phyloP scores from a whole-genome alignment of 1,140 invertebrate genomes.

The Homalodisca vitripennis region DNA sequence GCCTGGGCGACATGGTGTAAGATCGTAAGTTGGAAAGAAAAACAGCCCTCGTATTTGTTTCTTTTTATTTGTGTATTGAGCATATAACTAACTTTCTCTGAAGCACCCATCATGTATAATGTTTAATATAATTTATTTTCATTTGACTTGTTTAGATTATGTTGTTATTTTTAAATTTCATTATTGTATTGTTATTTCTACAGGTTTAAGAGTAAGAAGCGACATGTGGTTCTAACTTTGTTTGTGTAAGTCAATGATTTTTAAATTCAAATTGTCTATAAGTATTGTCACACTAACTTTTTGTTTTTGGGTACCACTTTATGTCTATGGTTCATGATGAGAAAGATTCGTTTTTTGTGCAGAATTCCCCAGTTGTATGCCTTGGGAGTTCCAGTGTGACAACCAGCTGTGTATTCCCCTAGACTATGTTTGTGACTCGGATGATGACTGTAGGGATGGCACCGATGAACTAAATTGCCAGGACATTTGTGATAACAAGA shows the following conservation, averaged over 20 bases:
- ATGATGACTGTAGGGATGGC: slow-evolving; percentile 54
- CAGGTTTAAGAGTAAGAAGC: not conserved
- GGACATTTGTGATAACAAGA: slow-evolving; percentile 37
- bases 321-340: not conserved
- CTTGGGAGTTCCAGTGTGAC: slow-evolving; percentile 47
- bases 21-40: too few relatives aligned
- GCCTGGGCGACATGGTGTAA: too few relatives aligned
- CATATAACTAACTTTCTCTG: too few relatives aligned
- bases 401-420: slow-evolving; percentile 48
- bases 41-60: too few relatives aligned
- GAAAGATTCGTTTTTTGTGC: slow-evolving; percentile 8
- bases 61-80: too few relatives aligned
- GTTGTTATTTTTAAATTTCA: slow-evolving; percentile 6
- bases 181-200: slow-evolving; percentile 7
- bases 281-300: not conserved
- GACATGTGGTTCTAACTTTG: slow-evolving; percentile 7
- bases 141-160: too few relatives aligned
- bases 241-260: not conserved
- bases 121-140: too few relatives aligned
- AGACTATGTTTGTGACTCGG: slow-evolving; percentile 56
- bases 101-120: too few relatives aligned
- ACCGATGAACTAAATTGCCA: slow-evolving; percentile 55
- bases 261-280: too few relatives aligned
- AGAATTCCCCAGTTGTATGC: slow-evolving; percentile 45
- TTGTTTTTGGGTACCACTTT: not conserved